These are phyloP conservation scores for Crossoptilon crossoptilon DNA, from an alignment of 2,797 vertebrate species.

Conservation along the genomic window DNA sequence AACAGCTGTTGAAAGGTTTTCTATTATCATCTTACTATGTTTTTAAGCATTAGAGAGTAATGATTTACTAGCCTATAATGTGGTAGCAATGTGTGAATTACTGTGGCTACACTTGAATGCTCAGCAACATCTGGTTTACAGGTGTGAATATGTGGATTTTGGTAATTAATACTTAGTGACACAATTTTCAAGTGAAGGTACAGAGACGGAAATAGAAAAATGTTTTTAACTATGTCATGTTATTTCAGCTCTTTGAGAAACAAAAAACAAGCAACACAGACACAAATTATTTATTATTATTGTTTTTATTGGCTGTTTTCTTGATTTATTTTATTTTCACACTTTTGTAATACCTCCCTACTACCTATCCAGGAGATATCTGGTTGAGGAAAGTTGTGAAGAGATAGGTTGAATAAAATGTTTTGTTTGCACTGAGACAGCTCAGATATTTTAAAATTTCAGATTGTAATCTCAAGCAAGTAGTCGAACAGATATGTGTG, in stretches of 20 bases:
- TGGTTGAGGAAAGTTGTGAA: neutral
- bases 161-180: conserved; percentile 16
- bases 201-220: neutral
- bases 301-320: neutral
- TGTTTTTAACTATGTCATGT: neutral
- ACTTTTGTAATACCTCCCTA: neutral
- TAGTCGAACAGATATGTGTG: neutral
- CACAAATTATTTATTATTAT: neutral
- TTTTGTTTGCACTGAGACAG: neutral
- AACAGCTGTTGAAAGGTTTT: conserved; percentile 71
- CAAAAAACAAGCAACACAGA: neutral
- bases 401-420: neutral
- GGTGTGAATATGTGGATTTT: conserved; percentile 38
- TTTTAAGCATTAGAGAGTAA: conserved; percentile 49
- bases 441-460: neutral
- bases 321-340: neutral
- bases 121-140: conserved; percentile 67
- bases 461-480: neutral
- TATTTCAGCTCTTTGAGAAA: neutral
- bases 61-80: conserved; percentile 39
- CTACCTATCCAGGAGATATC: neutral
- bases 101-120: neutral
- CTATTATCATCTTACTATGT: conserved; percentile 59
- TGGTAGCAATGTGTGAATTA: conserved; percentile 22
- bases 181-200: neutral